Conservation (phyloP, 2,113 vertebrate genomes). For the Nipponia nippon region DNA sequence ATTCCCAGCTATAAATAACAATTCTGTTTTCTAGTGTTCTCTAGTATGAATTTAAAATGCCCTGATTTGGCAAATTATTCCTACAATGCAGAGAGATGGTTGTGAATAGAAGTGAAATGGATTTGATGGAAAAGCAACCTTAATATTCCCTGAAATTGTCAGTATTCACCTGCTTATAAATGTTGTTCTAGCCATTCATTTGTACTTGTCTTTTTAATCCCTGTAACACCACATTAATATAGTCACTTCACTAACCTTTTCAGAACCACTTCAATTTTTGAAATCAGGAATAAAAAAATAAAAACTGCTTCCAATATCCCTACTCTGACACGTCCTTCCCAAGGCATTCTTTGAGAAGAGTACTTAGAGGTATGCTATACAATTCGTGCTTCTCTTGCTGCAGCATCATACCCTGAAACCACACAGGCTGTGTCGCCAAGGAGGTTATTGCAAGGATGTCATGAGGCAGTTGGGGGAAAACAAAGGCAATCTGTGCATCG, state of each 20-base stretch:
- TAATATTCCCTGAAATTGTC: not conserved
- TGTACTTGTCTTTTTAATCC: not conserved
- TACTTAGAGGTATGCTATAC: not conserved
- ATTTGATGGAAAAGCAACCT: not conserved
- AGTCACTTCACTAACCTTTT: not conserved
- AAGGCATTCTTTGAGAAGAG: not conserved
- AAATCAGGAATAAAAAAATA: not conserved
- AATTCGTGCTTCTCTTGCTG: not conserved
- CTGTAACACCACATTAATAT: not conserved
- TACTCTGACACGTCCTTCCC: not conserved
- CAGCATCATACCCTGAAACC: not conserved
- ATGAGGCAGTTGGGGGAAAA: not conserved
- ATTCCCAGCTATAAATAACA: constrained; percentile 40
- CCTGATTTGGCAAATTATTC: not conserved
- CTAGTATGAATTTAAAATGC: not conserved
- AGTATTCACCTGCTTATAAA: not conserved
- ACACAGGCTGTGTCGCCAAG: accelerated
- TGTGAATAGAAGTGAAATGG: not conserved
- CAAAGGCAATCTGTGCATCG: not conserved
- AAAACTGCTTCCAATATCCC: not conserved
- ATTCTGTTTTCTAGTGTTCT: constrained; percentile 37
- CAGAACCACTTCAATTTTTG: not conserved
- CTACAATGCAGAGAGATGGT: not conserved
- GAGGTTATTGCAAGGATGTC: not conserved
- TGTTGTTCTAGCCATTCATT: not conserved